A percentile compares a stretch with the other conserved stretches of the same genome.
Evolutionary conservation across 2,888 invertebrate species (phyloP).

Genomic region (Keiferia lycopersicella): DNA sequence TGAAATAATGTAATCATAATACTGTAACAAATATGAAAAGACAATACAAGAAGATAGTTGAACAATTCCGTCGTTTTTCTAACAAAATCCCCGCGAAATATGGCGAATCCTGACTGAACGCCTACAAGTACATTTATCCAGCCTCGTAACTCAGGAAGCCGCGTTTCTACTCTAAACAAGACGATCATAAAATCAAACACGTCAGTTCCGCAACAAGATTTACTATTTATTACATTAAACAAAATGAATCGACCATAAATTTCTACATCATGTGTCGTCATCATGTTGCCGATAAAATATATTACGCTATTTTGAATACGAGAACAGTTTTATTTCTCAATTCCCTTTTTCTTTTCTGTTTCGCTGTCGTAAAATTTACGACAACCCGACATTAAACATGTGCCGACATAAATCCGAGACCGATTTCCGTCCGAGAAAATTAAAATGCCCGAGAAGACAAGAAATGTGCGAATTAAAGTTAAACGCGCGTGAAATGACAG

Average conservation of each 20-base stretch:
- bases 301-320: slow-evolving; percentile 61
- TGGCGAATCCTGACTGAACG: too few relatives aligned
- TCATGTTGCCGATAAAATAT: slow-evolving; percentile 60
- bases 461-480: slow-evolving; percentile 70
- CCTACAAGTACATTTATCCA: neutral
- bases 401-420: slow-evolving; percentile 54
- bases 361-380: slow-evolving; percentile 56
- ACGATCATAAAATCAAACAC: slow-evolving; percentile 39
- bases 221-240: slow-evolving; percentile 54
- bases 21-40: too few relatives aligned
- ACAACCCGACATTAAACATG: slow-evolving; percentile 55
- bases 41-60: too few relatives aligned
- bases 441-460: slow-evolving; percentile 61
- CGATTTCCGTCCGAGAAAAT: slow-evolving; percentile 59
- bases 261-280: slow-evolving; percentile 58
- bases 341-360: slow-evolving; percentile 54
- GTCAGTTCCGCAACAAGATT: slow-evolving; percentile 54
- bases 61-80: too few relatives aligned
- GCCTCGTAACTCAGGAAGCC: slow-evolving; percentile 48
- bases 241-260: slow-evolving; percentile 58
- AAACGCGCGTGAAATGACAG: slow-evolving; percentile 77
- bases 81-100: too few relatives aligned
- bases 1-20: too few relatives aligned
- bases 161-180: slow-evolving; percentile 41
- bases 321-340: slow-evolving; percentile 66